phyloP scores from a whole-genome alignment of 2,888 invertebrate genomes.

The Heliconius ismenius region DNA sequence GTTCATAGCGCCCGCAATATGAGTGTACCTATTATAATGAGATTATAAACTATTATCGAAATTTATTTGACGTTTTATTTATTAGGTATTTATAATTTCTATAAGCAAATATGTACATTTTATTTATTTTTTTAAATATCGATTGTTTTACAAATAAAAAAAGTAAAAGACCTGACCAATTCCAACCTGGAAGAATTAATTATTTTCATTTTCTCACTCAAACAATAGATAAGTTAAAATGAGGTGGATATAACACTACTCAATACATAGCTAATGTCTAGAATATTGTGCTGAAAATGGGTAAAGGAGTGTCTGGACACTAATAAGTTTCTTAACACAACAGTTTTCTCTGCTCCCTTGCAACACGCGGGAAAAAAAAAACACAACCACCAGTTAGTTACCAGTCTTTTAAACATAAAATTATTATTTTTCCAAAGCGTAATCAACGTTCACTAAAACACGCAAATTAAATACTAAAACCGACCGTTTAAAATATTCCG shows the following conservation, averaged over 20 bases:
- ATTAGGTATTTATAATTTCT: no score
- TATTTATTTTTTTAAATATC: background rate
- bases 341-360: background rate
- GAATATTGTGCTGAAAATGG: no score
- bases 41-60: conserved; percentile 42
- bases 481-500: conserved; percentile 31
- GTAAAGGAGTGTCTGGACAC: no score
- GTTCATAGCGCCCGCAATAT: conserved; percentile 42
- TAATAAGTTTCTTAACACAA: background rate
- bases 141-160: no score
- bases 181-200: no score
- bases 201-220: no score
- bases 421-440: background rate
- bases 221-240: no score
- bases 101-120: background rate
- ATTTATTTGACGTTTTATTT: conserved; percentile 32
- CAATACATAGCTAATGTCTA: no score
- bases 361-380: background rate
- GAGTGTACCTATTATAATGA: conserved; percentile 40
- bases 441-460: background rate
- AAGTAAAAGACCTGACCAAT: no score
- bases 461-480: background rate
- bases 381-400: background rate
- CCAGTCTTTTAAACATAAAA: background rate
- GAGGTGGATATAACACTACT: no score